phyloP scores from a whole-genome alignment of 2,113 vertebrate genomes.

The Symphodus melops region DNA sequence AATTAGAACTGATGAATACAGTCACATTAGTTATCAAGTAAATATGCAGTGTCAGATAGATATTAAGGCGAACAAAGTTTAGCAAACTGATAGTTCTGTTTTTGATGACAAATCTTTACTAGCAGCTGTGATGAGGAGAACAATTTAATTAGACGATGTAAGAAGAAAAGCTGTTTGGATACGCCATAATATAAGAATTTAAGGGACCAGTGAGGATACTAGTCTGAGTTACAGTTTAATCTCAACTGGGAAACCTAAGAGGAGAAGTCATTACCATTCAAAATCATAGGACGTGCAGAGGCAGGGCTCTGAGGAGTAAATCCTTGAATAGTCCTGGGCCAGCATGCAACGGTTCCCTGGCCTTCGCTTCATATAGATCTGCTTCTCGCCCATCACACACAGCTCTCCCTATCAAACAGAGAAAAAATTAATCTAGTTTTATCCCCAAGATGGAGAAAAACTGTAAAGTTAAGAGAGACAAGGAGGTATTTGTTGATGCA shows the following conservation, averaged over 20 bases:
- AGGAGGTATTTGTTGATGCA: background rate
- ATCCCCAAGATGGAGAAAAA: slow-evolving; percentile 1
- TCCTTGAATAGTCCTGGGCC: slow-evolving; percentile 87
- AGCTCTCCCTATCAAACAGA: slow-evolving; percentile 86
- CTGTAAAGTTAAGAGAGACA: background rate
- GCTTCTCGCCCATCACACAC: slow-evolving; percentile 96
- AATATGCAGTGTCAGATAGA: slow-evolving; percentile 33
- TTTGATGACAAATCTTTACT: slow-evolving; percentile 46
- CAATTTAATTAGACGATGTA: slow-evolving; percentile 45
- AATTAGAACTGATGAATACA: slow-evolving; percentile 55
- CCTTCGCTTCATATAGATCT: slow-evolving; percentile 93
- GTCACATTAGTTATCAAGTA: slow-evolving; percentile 39
- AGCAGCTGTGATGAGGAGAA: slow-evolving; percentile 36
- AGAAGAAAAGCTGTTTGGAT: slow-evolving; percentile 40
- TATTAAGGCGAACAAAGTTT: slow-evolving; percentile 49
- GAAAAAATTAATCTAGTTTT: background rate
- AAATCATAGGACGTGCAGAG: slow-evolving; percentile 92
- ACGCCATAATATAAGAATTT: slow-evolving; percentile 38
- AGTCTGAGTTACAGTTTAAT: slow-evolving; percentile 28
- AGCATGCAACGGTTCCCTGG: slow-evolving; percentile 91
- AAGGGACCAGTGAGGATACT: slow-evolving; percentile 20
- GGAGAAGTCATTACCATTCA: slow-evolving; percentile 86
- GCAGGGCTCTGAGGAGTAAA: slow-evolving; percentile 91
- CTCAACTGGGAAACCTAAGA: slow-evolving; percentile 26
- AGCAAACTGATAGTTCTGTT: slow-evolving; percentile 47